phyloP scores from a whole-genome alignment of 2,888 invertebrate genomes.

The Brachypalpus laphriformis region DNA sequence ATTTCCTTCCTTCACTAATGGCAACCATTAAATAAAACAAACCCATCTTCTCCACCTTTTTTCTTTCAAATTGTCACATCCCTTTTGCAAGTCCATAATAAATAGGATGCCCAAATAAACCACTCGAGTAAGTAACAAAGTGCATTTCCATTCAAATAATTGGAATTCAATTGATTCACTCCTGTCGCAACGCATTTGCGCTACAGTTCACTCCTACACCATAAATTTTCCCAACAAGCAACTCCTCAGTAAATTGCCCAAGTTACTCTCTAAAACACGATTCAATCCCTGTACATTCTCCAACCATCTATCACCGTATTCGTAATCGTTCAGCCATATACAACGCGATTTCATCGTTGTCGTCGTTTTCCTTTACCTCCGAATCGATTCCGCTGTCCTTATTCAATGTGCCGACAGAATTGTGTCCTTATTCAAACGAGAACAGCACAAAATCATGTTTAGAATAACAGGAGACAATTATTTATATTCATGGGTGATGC shows the following conservation, averaged over 20 bases:
- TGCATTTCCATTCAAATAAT: neutral
- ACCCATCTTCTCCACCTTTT: no score
- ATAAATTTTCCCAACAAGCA: conserved; percentile 6
- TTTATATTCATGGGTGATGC: conserved; percentile 49
- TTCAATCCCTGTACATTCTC: neutral
- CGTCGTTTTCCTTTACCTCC: neutral
- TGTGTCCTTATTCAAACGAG: neutral
- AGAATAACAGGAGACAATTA: conserved; percentile 49
- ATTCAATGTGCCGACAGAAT: neutral
- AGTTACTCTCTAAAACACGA: conserved; percentile 38
- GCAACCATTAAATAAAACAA: no score
- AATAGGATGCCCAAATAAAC: no score
- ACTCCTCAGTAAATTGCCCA: conserved; percentile 16
- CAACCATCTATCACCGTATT: conserved; percentile 29
- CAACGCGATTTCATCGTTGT: conserved; percentile 10
- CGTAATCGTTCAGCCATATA: conserved; percentile 9
- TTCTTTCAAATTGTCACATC: no score
- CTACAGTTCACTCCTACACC: neutral
- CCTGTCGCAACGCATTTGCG: neutral
- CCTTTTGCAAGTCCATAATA: no score
- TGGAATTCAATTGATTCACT: conserved; percentile 15
- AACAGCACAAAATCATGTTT: conserved; percentile 29
- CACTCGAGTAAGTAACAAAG: neutral
- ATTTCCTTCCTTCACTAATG: no score
- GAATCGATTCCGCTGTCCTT: neutral